Conservation (phyloP, 2,113 vertebrate genomes). For the Xenopus laevis region DNA sequence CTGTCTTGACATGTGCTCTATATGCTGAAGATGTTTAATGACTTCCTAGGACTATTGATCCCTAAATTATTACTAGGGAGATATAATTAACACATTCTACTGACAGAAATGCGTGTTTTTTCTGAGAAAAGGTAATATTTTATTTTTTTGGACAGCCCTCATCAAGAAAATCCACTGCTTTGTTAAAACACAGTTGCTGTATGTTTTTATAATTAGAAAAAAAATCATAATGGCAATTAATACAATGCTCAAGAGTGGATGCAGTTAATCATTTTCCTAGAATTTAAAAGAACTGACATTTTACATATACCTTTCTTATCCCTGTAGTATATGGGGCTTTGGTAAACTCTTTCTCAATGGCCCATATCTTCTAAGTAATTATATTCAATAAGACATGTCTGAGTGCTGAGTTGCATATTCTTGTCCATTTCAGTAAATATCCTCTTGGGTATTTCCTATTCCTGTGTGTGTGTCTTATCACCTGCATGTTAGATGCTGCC, state of each 20-base stretch:
- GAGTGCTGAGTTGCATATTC: background rate
- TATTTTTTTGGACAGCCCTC: no score
- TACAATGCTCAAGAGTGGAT: no score
- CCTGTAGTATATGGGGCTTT: background rate
- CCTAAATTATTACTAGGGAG: background rate
- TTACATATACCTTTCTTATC: no score
- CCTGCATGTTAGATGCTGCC: background rate
- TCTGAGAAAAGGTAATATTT: no score
- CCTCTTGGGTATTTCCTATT: background rate
- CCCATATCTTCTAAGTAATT: background rate
- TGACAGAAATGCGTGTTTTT: background rate
- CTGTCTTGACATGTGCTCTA: background rate
- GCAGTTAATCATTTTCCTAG: no score
- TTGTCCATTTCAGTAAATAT: background rate
- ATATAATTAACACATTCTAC: background rate
- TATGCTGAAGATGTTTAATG: background rate
- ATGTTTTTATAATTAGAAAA: no score
- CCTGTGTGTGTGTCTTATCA: background rate
- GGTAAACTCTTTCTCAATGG: background rate
- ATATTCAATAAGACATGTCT: background rate
- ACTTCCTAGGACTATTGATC: background rate
- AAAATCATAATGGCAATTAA: no score
- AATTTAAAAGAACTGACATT: no score
- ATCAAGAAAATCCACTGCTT: no score
- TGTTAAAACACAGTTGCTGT: no score